These are phyloP conservation scores for Columbina picui DNA, from an alignment of 2,113 vertebrate species.

Conservation along the genomic window DNA sequence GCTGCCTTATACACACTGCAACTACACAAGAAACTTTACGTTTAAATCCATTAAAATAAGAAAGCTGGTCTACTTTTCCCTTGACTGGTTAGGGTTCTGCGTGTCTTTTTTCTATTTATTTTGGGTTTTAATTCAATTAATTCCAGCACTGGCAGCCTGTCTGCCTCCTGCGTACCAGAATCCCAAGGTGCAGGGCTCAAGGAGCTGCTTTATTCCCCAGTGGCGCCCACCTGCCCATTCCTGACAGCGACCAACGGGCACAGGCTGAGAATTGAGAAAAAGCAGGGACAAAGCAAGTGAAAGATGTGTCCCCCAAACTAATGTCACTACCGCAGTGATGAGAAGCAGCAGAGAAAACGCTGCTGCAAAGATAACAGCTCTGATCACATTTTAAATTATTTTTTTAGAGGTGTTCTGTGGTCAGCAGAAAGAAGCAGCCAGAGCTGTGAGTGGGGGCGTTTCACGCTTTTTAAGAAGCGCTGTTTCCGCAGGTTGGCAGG, in stretches of 20 bases:
- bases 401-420: rapidly evolving
- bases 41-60: background rate
- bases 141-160: background rate
- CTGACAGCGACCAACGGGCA: rapidly evolving
- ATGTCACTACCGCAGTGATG: rapidly evolving
- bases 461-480: rapidly evolving
- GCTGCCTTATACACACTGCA: background rate
- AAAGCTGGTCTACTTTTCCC: rapidly evolving
- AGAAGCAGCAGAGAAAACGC: background rate
- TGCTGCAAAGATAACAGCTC: rapidly evolving
- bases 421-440: background rate
- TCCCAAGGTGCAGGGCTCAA: background rate
- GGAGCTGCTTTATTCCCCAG: background rate
- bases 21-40: background rate
- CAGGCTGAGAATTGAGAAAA: rapidly evolving
- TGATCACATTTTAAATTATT: rapidly evolving
- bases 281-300: no score
- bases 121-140: background rate
- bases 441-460: rapidly evolving
- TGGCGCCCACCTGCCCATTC: rapidly evolving
- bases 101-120: no score
- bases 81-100: rapidly evolving
- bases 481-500: rapidly evolving
- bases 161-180: rapidly evolving
- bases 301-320: rapidly evolving